Evolutionary conservation across 2,797 vertebrate species (phyloP), one percentile per base, ranked within the genome.

Genomic region (Natrix natrix): DNA sequence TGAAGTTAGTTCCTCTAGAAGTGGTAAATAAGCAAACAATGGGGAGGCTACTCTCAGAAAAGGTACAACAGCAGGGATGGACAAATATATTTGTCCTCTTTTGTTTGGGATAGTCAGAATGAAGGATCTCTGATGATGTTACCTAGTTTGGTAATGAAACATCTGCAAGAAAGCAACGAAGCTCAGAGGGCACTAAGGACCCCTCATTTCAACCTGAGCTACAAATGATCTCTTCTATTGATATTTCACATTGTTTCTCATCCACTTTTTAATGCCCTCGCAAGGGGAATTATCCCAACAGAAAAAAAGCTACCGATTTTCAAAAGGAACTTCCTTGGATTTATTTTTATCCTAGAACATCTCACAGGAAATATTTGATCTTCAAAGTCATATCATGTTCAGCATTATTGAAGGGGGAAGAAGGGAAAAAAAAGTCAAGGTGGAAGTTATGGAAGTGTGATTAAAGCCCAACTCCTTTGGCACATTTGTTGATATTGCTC

Each of bases 311-410:
- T 59, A 92, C 57, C 56, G 60, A 26, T 8, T 92, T 92, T 87
- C 74, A 57, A 55, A 28, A 86, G 78, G n/a, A 91, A 83, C 56
- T 69, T 69, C 78, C 59, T 66, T 86, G 55, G 8, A 87, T 14
- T 93, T 87, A 57, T 57, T 88, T 91, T 89, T 83, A 61, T 83
- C 87, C 55, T 93, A 22, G 32, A 91, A 59, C n/a, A 86, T 55
- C 24, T 63, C 16, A 90, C 52, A 63, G 28, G 12, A 54, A 57
- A 55, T 55, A 63, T 43, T 55, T 91, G 66, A 28, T 43, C 52
- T 92, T 90, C 37, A 63, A 92, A 89, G 74, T 26, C 56, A 5
- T 86, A 57, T 17, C n/a, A 54, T 28, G 69, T 93, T 83, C 66
- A 32, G n/a, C 66, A 69, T n/a, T 69, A 69, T 69, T 69, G 66